Conservation (phyloP, 2,797 vertebrate species). For the Heteromormyrus szaboi region DNA sequence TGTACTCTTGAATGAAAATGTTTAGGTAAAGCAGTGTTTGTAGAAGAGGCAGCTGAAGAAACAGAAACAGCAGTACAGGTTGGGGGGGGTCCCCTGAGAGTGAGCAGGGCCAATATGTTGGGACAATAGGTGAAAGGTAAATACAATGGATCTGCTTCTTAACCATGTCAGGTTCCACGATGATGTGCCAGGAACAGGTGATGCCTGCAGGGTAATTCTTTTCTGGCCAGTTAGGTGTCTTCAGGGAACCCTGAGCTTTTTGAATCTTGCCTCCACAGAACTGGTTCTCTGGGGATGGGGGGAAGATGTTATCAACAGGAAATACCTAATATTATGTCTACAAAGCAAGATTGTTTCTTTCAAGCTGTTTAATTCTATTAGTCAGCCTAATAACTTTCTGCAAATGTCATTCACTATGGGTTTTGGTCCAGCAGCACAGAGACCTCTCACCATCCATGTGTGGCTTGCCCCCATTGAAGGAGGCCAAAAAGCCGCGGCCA, state of each 20-base stretch:
- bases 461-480: slow-evolving; percentile 66
- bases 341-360: not conserved
- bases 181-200: slow-evolving; percentile 87
- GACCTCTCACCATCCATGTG: slow-evolving; percentile 59
- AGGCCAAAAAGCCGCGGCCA: slow-evolving; percentile 74
- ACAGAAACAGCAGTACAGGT: not conserved
- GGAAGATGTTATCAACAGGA: slow-evolving; percentile 7
- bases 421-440: not conserved
- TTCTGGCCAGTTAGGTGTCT: slow-evolving; percentile 83
- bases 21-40: not conserved
- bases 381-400: not conserved
- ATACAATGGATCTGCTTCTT: not conserved
- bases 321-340: not conserved
- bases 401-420: not conserved
- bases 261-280: slow-evolving; percentile 79
- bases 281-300: slow-evolving; percentile 59
- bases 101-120: not conserved
- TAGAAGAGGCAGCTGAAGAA: not conserved
- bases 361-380: not conserved
- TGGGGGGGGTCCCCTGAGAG: not conserved
- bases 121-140: not conserved
- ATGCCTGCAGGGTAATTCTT: slow-evolving; percentile 78
- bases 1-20: not conserved
- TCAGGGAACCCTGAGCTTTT: slow-evolving; percentile 79
- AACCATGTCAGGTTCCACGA: slow-evolving; percentile 74